These are phyloP conservation scores for Prietella phreatophila DNA, from an alignment of 2,113 vertebrate genomes.

Conservation along the genomic window DNA sequence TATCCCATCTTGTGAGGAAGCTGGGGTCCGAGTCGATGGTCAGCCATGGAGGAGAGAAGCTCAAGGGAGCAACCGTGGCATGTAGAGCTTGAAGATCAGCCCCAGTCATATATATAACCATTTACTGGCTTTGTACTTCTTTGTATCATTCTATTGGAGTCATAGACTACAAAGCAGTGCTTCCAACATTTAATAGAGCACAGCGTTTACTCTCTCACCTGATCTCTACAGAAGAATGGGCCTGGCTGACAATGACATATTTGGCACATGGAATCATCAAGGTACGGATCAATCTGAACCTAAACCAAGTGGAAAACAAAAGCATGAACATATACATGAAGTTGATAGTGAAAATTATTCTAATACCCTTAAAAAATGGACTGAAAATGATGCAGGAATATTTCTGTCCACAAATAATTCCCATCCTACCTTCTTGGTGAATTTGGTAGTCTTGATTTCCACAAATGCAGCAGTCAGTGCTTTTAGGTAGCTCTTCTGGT, in stretches of 20 bases:
- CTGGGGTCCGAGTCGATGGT: not conserved
- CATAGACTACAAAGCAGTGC: not conserved
- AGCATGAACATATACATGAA: not conserved
- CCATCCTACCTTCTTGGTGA: slow-evolving; percentile 88
- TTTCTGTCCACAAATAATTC: not conserved
- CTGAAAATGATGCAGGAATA: not conserved
- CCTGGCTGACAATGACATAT: slow-evolving; percentile 89
- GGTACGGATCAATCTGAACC: slow-evolving; percentile 97
- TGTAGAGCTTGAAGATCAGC: not conserved
- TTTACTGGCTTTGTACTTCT: not conserved
- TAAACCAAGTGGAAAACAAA: slow-evolving; percentile 54
- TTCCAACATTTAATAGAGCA: not conserved
- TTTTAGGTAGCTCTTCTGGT: slow-evolving; percentile 94
- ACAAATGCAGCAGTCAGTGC: slow-evolving; percentile 93
- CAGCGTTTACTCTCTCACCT: slow-evolving; percentile 70
- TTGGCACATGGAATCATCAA: slow-evolving; percentile 97
- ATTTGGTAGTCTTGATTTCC: slow-evolving; percentile 97
- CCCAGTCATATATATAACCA: not conserved
- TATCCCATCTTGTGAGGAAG: not conserved
- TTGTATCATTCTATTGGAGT: not conserved
- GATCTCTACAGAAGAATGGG: slow-evolving; percentile 97
- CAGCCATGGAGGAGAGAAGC: not conserved
- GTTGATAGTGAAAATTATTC: not conserved
- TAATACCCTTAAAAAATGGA: not conserved
- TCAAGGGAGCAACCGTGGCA: not conserved